phyloP scores from a whole-genome alignment of 1,140 invertebrate species.

The Drosophila oshimai region DNA sequence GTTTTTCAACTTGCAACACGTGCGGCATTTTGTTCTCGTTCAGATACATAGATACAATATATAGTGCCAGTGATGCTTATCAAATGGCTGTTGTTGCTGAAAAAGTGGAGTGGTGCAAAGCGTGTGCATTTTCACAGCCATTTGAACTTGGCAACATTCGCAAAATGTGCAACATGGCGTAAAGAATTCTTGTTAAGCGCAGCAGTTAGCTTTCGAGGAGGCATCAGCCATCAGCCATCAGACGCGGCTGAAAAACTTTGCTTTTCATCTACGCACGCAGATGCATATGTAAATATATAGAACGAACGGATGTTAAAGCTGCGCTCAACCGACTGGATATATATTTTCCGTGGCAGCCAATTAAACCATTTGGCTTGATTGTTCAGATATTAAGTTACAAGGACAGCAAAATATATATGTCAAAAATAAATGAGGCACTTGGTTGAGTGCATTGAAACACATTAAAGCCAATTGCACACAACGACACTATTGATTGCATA shows the following conservation, averaged over 20 bases:
- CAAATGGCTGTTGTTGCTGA: constrained; percentile 24
- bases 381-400: not conserved
- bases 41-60: constrained; percentile 5
- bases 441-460: not conserved
- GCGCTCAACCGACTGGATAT: not conserved
- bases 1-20: constrained; percentile 20
- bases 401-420: not conserved
- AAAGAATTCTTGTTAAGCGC: constrained; percentile 70
- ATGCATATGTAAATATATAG: constrained; percentile 1
- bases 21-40: constrained; percentile 5
- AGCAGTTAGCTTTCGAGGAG: constrained; percentile 54
- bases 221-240: constrained; percentile 19
- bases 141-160: constrained; percentile 75
- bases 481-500: not conserved
- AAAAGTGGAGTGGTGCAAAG: not conserved
- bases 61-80: constrained; percentile 22
- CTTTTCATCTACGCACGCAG: constrained; percentile 14
- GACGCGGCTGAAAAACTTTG: constrained; percentile 41
- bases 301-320: too few relatives aligned
- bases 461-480: constrained; percentile 1
- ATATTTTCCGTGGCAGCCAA: not conserved
- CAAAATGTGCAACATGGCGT: constrained; percentile 72
- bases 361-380: not conserved
- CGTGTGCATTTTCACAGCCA: constrained; percentile 75
- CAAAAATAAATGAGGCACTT: too few relatives aligned